phyloP scores from a whole-genome alignment of 2,888 invertebrate species.

The Orthosia incerta region DNA sequence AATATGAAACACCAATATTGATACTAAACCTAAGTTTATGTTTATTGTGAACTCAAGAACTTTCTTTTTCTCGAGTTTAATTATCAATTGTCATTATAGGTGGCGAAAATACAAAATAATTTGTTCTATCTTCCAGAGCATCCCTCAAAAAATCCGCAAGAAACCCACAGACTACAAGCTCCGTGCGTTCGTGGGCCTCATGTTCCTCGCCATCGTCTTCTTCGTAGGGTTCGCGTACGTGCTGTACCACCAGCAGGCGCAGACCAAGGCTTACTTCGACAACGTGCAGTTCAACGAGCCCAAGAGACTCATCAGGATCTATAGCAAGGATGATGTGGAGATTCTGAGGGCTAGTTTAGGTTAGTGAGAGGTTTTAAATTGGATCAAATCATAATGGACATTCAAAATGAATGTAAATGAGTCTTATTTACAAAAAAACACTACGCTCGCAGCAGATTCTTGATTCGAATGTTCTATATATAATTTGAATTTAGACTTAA shows the following conservation, averaged over 20 bases:
- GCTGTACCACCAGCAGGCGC: conserved; percentile 95
- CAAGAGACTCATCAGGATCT: conserved; percentile 93
- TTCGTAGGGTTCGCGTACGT: conserved; percentile 96
- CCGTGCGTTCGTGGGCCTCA: conserved; percentile 94
- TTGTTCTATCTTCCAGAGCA: conserved; percentile 90
- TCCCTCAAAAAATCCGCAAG: conserved; percentile 94
- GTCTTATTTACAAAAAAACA: too few relatives aligned
- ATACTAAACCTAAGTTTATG: not conserved
- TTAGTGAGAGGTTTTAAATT: conserved; percentile 63
- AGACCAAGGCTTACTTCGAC: conserved; percentile 95
- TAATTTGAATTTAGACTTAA: too few relatives aligned
- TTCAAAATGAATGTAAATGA: not conserved
- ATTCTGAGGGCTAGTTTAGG: conserved; percentile 93
- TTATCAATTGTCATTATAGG: too few relatives aligned
- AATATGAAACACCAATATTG: too few relatives aligned
- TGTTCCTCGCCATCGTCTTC: conserved; percentile 95
- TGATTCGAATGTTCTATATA: too few relatives aligned
- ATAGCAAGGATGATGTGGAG: conserved; percentile 93
- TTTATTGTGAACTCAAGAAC: not conserved
- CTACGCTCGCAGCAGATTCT: too few relatives aligned
- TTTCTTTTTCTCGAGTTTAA: not conserved
- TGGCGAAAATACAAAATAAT: too few relatives aligned
- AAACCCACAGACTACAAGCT: conserved; percentile 95
- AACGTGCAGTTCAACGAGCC: conserved; percentile 96
- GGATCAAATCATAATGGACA: not conserved